phyloP scores from a whole-genome alignment of 92 coral and sea anemone species.

The Zoanthus solanderi region DNA sequence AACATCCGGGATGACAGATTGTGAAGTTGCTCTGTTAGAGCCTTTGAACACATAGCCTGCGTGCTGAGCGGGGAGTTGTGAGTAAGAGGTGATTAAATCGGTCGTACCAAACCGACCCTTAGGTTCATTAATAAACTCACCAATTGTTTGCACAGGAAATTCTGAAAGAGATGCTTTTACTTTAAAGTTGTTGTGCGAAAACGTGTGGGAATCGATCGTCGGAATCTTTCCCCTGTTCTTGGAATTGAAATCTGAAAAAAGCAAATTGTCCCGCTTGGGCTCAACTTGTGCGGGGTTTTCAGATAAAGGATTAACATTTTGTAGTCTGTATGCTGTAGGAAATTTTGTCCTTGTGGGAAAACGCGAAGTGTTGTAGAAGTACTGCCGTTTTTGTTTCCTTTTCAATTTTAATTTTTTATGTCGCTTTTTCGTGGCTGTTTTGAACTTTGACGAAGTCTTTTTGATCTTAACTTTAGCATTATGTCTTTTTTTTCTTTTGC shows the following conservation, averaged over 20 bases:
- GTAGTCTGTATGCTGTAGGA: not conserved
- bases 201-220: not conserved
- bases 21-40: slow-evolving; percentile 11
- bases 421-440: not conserved
- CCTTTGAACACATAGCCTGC: slow-evolving; percentile 1
- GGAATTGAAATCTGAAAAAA: not conserved
- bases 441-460: not conserved
- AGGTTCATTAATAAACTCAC: slow-evolving; percentile 15
- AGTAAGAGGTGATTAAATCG: not conserved
- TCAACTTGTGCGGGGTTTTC: not conserved
- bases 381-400: slow-evolving; percentile 28
- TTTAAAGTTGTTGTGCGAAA: not conserved
- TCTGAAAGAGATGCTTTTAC: not conserved
- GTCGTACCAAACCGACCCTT: not conserved
- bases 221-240: not conserved
- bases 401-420: not conserved
- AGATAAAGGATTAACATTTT: not conserved
- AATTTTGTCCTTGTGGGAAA: not conserved
- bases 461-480: not conserved
- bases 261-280: not conserved
- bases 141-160: slow-evolving; percentile 8
- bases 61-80: not conserved
- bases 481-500: not conserved
- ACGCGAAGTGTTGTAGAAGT: not conserved
- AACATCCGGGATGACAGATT: not conserved